Evolutionary conservation across 1,140 invertebrate species (phyloP).

Genomic region (Drosophila lowei): DNA sequence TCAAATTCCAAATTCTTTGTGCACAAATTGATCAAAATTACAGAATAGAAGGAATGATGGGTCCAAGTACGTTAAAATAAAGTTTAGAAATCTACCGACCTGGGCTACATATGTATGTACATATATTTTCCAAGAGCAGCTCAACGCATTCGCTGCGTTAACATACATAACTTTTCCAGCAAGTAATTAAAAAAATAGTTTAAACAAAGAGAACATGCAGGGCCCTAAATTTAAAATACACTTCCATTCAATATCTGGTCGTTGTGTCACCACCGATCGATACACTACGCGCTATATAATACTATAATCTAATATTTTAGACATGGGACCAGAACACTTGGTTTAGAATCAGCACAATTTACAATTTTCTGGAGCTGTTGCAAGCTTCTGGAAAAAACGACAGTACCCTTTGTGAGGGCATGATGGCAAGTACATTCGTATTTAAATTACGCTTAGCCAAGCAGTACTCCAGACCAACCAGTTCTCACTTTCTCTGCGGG

Average conservation of each 20-base stretch:
- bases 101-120: neutral
- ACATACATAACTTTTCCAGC: constrained; percentile 13
- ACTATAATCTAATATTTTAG: too few relatives aligned
- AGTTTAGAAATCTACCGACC: neutral
- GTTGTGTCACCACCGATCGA: too few relatives aligned
- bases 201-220: neutral
- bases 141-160: constrained; percentile 3
- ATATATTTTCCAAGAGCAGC: neutral
- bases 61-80: neutral
- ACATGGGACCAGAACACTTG: too few relatives aligned
- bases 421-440: constrained; percentile 17
- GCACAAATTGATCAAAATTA: neutral
- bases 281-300: too few relatives aligned
- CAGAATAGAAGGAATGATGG: neutral
- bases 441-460: constrained; percentile 59
- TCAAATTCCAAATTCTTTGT: constrained; percentile 38
- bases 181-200: constrained; percentile 18
- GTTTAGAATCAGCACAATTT: too few relatives aligned
- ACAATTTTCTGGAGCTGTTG: too few relatives aligned
- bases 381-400: too few relatives aligned
- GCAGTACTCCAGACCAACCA: constrained; percentile 38
- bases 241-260: too few relatives aligned
- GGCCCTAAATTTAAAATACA: too few relatives aligned
- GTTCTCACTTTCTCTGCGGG: constrained; percentile 58
- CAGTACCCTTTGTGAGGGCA: too few relatives aligned